Percentiles rank a stretch among this genome's conserved stretches.
These are phyloP conservation scores for Tonatia bakeri DNA, from an alignment of 2,113 vertebrate genomes.

Conservation along the genomic window DNA sequence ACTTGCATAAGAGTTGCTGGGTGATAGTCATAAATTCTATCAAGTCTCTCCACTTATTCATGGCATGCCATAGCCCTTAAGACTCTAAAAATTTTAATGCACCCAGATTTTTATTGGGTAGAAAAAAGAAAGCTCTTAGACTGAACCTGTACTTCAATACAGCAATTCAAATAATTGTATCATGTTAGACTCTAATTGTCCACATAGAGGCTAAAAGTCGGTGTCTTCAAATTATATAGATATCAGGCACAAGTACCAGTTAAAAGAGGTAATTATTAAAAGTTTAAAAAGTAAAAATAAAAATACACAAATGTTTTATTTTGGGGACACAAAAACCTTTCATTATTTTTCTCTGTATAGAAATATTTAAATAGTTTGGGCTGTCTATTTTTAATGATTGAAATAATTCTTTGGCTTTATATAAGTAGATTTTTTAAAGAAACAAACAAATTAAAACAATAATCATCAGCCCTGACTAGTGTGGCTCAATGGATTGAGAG, in stretches of 20 bases:
- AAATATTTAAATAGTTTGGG: not conserved
- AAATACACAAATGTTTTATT: not conserved
- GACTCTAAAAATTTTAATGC: not conserved
- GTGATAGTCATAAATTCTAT: not conserved
- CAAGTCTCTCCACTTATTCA: not conserved
- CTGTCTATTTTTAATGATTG: not conserved
- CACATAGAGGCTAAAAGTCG: not conserved
- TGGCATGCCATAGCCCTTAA: not conserved
- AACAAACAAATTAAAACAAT: not conserved
- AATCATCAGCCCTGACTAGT: not conserved
- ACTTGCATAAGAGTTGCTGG: not conserved
- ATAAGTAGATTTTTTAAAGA: not conserved
- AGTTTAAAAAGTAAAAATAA: not conserved
- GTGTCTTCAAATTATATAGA: not conserved
- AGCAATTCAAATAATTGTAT: not conserved
- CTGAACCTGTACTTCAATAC: not conserved
- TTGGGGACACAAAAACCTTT: not conserved
- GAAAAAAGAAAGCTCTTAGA: not conserved
- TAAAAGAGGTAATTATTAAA: not conserved
- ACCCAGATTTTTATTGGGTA: not conserved
- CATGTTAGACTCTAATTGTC: not conserved
- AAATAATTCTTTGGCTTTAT: not conserved
- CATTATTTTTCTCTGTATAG: not conserved
- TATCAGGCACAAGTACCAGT: not conserved
- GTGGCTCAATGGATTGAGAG: no score